A percentile compares a stretch with the other conserved stretches of the same genome.
Conservation (phyloP, 2,888 invertebrate species). For the Poecilobothrus nobilitatus region DNA sequence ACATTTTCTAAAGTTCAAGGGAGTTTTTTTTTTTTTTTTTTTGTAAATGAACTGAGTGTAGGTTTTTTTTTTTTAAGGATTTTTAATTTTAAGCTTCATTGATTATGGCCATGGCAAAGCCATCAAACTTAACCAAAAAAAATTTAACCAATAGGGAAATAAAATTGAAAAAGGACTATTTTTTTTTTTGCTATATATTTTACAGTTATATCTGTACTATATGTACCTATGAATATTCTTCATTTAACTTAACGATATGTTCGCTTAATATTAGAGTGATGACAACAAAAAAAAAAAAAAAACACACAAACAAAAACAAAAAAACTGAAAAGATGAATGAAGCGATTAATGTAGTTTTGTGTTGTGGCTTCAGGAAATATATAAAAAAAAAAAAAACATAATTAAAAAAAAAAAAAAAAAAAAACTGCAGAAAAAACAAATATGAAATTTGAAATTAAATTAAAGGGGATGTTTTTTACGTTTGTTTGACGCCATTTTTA, state of each 20-base stretch:
- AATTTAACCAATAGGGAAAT: background rate
- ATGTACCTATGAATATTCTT: no score
- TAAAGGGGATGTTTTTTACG: no score
- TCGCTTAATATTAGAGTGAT: background rate
- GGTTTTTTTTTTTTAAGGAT: no score
- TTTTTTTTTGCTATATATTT: no score
- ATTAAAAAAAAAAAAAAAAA: no score
- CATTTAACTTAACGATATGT: background rate
- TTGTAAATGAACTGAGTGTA: background rate
- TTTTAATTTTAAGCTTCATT: constrained; percentile 4
- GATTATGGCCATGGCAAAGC: background rate
- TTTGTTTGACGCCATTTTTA: background rate
- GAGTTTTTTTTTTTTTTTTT: background rate
- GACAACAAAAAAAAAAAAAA: no score
- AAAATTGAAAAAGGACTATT: no score
- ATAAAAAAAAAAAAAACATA: background rate
- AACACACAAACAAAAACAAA: no score
- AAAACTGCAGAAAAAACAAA: no score
- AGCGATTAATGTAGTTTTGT: background rate
- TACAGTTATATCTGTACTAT: no score
- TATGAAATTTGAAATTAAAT: no score
- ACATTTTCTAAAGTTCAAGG: background rate
- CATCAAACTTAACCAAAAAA: background rate
- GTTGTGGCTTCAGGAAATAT: background rate
- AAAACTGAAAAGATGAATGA: background rate